Evolutionary conservation across 2,888 invertebrate genomes (phyloP).

Genomic region (Cordilura impudica): DNA sequence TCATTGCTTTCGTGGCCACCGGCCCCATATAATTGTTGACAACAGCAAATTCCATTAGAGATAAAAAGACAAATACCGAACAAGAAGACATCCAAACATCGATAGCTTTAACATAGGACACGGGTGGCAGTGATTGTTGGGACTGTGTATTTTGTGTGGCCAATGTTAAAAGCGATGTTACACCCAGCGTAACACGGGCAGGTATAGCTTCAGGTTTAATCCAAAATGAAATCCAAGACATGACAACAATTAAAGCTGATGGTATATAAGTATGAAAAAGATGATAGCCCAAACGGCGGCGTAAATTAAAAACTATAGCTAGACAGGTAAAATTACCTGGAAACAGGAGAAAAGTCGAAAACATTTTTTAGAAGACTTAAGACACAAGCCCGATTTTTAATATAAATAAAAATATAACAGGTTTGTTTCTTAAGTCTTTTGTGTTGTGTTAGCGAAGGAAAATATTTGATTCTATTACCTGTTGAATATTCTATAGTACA

Average conservation of each 20-base stretch:
- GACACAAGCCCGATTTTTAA: slow-evolving; percentile 13
- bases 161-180: slow-evolving; percentile 90
- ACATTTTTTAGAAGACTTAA: slow-evolving; percentile 47
- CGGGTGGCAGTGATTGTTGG: slow-evolving; percentile 91
- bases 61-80: slow-evolving; percentile 93
- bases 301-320: slow-evolving; percentile 91
- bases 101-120: slow-evolving; percentile 94
- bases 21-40: slow-evolving; percentile 93
- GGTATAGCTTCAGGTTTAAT: slow-evolving; percentile 95
- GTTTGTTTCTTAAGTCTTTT: slow-evolving; percentile 50
- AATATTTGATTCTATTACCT: slow-evolving; percentile 66
- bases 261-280: slow-evolving; percentile 95
- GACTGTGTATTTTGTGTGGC: slow-evolving; percentile 96
- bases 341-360: neutral
- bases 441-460: neutral
- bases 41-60: slow-evolving; percentile 92
- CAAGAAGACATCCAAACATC: slow-evolving; percentile 96
- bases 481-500: slow-evolving; percentile 96
- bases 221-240: slow-evolving; percentile 98
- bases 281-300: slow-evolving; percentile 91
- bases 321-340: slow-evolving; percentile 94
- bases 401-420: neutral
- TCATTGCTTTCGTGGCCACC: slow-evolving; percentile 92
- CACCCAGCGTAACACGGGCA: slow-evolving; percentile 91
- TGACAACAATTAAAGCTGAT: slow-evolving; percentile 93